Evolutionary conservation across 92 coral and sea anemone genomes (phyloP), one percentile per base, ranked within the genome.

Genomic region (Epizoanthus fatuus): DNA sequence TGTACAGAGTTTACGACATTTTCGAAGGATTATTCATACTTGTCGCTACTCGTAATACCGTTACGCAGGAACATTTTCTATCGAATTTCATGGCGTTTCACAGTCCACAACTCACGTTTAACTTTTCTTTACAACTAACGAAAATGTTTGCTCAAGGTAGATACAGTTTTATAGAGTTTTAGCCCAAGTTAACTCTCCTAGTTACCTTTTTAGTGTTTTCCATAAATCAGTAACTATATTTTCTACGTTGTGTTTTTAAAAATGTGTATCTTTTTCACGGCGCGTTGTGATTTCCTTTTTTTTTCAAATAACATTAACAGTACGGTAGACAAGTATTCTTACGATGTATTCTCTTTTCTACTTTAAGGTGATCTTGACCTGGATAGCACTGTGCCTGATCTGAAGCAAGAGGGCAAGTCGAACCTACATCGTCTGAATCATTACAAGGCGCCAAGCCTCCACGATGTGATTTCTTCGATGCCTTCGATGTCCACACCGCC

Each of bases 401-500:
- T 97, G 22, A 97, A 95, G 88, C 98, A 97, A 72, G 98, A 95
- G 77, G 98, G 96, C 15, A 97, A 97, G 75, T 91, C 90, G 60
- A 87, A 93, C 65, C 98, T 95, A 55, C 95, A 94, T 37, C 93
- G 99, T 51, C 74, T 95, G 63, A 95, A 97, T 72, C 99, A 97
- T 82, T 97, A 91, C 88, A 97, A 97, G 89, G 96, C 91, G 65
- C 99, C 98, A 44, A 95, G 98, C 88, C 93, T 97, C 65, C 94
- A 90, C 53, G 99, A 97, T 92, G 98, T 96, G 81, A 86, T 93
- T 51, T 67, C 74, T 22, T 75, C 98, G 32, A 67, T 86, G 69
- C 93, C 99, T 25, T 88, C 95, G 17, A 92, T 92, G 40, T 91
- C 95, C 7, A 95, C 98, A 44, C 99, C 98, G 69, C 99, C 99